phyloP scores from a whole-genome alignment of 2,797 vertebrate species.

The Falco rusticolus region DNA sequence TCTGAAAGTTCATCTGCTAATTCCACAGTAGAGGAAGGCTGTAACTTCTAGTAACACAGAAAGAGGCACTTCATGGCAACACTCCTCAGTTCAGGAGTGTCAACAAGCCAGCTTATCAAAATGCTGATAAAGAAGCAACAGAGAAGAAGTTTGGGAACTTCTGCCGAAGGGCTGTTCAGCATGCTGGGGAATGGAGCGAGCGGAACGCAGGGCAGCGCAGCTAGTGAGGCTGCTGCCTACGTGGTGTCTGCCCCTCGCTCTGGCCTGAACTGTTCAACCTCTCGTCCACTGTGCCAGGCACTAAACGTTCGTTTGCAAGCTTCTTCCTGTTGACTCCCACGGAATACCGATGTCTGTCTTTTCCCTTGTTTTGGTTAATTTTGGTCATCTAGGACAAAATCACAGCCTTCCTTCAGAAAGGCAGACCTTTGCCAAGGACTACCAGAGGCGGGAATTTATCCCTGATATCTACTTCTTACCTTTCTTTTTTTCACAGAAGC shows the following conservation, averaged over 20 bases:
- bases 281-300: neutral
- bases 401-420: neutral
- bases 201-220: neutral
- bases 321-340: neutral
- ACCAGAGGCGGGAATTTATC: neutral
- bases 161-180: neutral
- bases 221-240: neutral
- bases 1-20: conserved; percentile 14
- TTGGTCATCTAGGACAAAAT: neutral
- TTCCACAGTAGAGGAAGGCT: conserved; percentile 10
- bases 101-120: conserved; percentile 10
- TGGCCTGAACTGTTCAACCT: neutral
- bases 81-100: conserved; percentile 28
- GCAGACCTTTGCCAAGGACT: neutral
- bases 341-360: neutral
- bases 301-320: neutral
- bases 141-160: neutral
- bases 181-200: fast-evolving
- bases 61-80: neutral
- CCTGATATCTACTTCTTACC: neutral
- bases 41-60: conserved; percentile 6
- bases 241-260: fast-evolving
- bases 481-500: neutral
- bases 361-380: neutral
- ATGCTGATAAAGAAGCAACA: conserved; percentile 21